These are phyloP conservation scores for Aurelia sp. DNA, from an alignment of 30 jellyfish, hydroid and myxozoan species.

Conservation along the genomic window DNA sequence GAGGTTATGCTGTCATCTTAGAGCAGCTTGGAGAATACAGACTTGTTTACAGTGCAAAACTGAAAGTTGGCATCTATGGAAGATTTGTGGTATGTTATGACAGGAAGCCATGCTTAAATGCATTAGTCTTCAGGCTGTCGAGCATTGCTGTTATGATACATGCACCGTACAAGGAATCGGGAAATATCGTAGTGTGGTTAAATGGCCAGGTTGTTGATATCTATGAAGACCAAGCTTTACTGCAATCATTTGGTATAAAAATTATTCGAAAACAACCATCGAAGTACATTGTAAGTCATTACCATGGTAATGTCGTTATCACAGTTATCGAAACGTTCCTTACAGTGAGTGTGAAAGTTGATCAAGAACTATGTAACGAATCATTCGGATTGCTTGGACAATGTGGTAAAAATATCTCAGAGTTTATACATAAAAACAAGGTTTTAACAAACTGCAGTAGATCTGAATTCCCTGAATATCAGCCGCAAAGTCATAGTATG, in stretches of 20 bases:
- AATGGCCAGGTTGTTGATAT: constrained; percentile 35
- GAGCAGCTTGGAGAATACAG: constrained; percentile 45
- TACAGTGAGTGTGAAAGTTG: constrained; percentile 15
- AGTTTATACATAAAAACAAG: background rate
- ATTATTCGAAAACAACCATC: constrained; percentile 17
- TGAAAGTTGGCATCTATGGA: constrained; percentile 33
- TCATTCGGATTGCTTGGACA: constrained; percentile 51
- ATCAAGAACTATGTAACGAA: constrained; percentile 1
- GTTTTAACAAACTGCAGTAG: constrained; percentile 18
- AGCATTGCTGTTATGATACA: background rate
- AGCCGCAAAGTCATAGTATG: background rate
- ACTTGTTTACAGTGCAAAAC: constrained; percentile 11
- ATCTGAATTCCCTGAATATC: background rate
- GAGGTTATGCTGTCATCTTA: constrained; percentile 54
- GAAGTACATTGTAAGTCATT: constrained; percentile 13
- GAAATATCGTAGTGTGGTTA: constrained; percentile 42
- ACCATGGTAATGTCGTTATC: background rate
- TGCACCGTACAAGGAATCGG: constrained; percentile 35
- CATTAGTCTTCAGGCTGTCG: constrained; percentile 27
- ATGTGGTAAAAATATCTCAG: constrained; percentile 22
- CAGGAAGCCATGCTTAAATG: constrained; percentile 33
- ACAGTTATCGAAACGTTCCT: constrained; percentile 33
- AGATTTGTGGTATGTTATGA: constrained; percentile 46
- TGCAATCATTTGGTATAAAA: constrained; percentile 5
- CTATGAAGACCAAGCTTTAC: background rate